Evolutionary conservation across 2,797 vertebrate genomes (phyloP).

Genomic region (Dallia pectoralis): DNA sequence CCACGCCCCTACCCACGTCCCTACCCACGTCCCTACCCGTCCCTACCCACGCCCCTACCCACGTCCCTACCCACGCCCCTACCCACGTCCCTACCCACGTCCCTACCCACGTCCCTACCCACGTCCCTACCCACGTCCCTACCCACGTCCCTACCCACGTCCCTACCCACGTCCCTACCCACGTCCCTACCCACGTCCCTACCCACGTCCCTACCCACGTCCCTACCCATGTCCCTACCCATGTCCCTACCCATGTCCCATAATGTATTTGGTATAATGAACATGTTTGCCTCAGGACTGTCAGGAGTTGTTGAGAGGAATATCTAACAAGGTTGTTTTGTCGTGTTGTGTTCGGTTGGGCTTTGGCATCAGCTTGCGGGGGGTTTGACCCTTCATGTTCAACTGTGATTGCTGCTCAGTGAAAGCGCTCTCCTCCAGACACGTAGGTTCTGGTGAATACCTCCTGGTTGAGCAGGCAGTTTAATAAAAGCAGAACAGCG

Average conservation of each 20-base stretch:
- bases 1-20: background rate
- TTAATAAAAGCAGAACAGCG: no score
- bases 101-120: background rate
- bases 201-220: background rate
- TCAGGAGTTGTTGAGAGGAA: no score
- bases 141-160: background rate
- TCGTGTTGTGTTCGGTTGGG: no score
- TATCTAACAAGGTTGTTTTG: no score
- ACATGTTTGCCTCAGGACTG: no score
- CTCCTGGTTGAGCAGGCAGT: no score
- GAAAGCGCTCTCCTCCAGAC: no score
- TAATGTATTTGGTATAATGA: no score
- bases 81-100: background rate
- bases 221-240: background rate
- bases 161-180: background rate
- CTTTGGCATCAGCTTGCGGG: no score
- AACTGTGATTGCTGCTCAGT: no score
- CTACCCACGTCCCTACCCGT: background rate
- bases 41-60: background rate
- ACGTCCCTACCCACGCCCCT: background rate
- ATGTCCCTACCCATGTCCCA: background rate
- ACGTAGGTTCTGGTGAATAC: no score
- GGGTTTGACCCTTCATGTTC: no score
- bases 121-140: background rate
- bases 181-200: background rate